Evolutionary conservation across 2,888 invertebrate species (phyloP), one percentile per base, ranked within the genome.

Genomic region (Polyommatus icarus): DNA sequence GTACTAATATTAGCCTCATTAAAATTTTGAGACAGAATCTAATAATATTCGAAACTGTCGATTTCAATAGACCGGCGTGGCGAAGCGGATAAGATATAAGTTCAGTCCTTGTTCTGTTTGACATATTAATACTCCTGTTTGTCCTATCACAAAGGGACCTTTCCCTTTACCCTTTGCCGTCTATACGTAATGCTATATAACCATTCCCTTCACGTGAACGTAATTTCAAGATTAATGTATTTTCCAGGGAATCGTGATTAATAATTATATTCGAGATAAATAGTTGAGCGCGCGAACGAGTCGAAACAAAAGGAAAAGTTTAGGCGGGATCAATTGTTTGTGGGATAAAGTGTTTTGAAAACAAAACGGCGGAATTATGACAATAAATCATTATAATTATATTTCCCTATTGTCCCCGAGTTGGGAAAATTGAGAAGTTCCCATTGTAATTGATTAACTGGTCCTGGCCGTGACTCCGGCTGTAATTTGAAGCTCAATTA

Each of bases 381-480:
- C 50, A 73, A 50, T 73, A 46, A 73, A 73, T 73, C 73, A 73
- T 73, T 73, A 73, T 73, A 73, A 73, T 73, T 73, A 73, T 73
- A 73, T 73, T 46, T 73, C 73, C 50, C 73, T 46, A 46, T 73
- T 73, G 73, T 73, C 46, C 73, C 29, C 67, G 29, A 67, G 29
- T 32, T 67, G 29, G 15, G 29, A 20, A 67, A 67, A 67, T 67
- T 67, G 67, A 67, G 67, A 67, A 67, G 67, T 67, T 32, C 18
- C 67, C 29, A 67, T 67, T 67, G 67, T 67, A 67, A 67, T 67
- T 67, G 67, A 67, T 67, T 32, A 67, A 67, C 67, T 67, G 10
- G 67, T 67, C 12, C 67, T 32, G 67, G 29, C 18, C 67, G 67
- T 32, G 29, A 67, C 67, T 32, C 67, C 29, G 10, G n/a, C 20